Evolutionary conservation across 2,797 vertebrate genomes (phyloP).

Genomic region (Apodemus agrarius): DNA sequence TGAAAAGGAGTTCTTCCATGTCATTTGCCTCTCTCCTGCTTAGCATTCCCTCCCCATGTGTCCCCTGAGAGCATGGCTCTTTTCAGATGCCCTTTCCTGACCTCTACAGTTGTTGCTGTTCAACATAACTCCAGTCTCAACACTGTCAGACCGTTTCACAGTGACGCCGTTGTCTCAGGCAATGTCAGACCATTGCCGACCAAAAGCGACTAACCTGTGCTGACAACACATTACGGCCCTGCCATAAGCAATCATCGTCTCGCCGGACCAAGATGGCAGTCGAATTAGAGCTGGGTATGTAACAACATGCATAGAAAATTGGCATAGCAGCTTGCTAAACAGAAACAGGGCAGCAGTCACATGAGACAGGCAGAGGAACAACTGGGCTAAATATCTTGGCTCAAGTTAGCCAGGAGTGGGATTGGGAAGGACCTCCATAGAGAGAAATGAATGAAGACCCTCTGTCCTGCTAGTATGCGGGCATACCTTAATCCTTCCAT

Average conservation of each 20-base stretch:
- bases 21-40: constrained; percentile 73
- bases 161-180: constrained; percentile 82
- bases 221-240: constrained; percentile 90
- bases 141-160: constrained; percentile 84
- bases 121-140: constrained; percentile 78
- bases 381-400: neutral
- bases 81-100: constrained; percentile 75
- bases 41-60: constrained; percentile 67
- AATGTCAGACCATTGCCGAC: constrained; percentile 84
- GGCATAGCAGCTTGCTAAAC: constrained; percentile 82
- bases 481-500: neutral
- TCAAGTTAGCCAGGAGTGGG: neutral
- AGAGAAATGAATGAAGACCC: neutral
- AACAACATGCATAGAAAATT: constrained; percentile 83
- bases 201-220: constrained; percentile 85
- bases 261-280: constrained; percentile 82
- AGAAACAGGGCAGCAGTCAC: constrained; percentile 69
- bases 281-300: constrained; percentile 80
- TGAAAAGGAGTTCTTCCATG: constrained; percentile 60
- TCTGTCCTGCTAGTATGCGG: neutral
- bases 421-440: neutral
- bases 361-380: neutral
- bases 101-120: constrained; percentile 83
- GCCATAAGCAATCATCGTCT: constrained; percentile 89
- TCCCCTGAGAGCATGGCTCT: constrained; percentile 53